These are phyloP conservation scores for Drosophila mojavensis DNA, from an alignment of 1,140 invertebrate species.

Conservation along the genomic window DNA sequence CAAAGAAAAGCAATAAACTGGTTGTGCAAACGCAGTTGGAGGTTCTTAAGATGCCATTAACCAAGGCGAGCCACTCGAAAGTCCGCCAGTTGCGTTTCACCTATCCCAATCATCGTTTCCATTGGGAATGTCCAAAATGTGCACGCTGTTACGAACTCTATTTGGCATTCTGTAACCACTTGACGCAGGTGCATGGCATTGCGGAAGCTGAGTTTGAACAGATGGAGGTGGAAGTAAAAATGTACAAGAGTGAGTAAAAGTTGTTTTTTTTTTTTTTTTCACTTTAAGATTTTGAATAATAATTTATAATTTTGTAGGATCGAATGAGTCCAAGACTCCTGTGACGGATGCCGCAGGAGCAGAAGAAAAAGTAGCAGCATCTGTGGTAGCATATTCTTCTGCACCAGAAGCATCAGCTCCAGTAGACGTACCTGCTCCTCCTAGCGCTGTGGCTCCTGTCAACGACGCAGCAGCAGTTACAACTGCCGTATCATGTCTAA, in stretches of 20 bases:
- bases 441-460: too few species aligned
- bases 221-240: conserved; percentile 37
- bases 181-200: conserved; percentile 34
- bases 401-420: not conserved
- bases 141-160: conserved; percentile 31
- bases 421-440: not conserved
- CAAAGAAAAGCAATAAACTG: not conserved
- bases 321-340: not conserved
- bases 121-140: conserved; percentile 57
- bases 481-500: not conserved
- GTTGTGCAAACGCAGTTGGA: not conserved
- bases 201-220: conserved; percentile 5
- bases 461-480: not conserved
- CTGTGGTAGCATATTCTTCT: not conserved
- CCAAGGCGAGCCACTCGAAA: not conserved
- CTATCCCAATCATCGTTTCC: conserved; percentile 43
- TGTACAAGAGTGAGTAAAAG: conserved; percentile 29
- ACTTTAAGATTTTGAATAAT: not conserved
- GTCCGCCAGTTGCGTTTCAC: conserved; percentile 28
- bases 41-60: not conserved
- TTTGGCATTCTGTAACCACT: conserved; percentile 46
- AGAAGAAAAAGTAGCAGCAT: not conserved
- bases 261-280: not conserved
- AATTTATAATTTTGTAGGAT: not conserved
- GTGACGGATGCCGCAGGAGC: not conserved